phyloP scores from a whole-genome alignment of 1,140 invertebrate species.

The Penaeus indicus region DNA sequence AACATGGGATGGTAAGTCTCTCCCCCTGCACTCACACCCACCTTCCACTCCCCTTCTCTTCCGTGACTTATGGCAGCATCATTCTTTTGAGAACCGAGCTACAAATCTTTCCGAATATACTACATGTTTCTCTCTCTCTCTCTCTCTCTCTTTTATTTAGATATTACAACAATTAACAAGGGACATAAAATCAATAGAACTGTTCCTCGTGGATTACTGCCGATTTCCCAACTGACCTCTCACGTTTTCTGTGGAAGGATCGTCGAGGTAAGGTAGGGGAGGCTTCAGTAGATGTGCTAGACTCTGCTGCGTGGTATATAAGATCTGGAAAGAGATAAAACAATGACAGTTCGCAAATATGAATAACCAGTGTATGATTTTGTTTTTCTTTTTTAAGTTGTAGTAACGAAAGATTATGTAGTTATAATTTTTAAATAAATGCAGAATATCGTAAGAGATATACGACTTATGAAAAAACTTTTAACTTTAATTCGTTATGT shows the following conservation, averaged over 20 bases:
- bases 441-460: too few species aligned
- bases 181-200: conserved; percentile 40
- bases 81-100: not conserved
- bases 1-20: conserved; percentile 23
- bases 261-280: conserved; percentile 49
- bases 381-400: too few species aligned
- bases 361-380: too few species aligned
- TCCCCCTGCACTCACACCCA: not conserved
- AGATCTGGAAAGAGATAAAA: conserved; percentile 71
- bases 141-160: not conserved
- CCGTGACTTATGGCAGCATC: not conserved
- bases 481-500: too few species aligned
- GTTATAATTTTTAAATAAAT: too few species aligned
- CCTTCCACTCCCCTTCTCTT: not conserved
- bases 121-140: not conserved
- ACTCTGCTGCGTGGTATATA: conserved; percentile 63
- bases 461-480: too few species aligned
- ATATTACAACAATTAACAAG: not conserved
- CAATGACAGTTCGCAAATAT: conserved; percentile 63
- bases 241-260: conserved; percentile 58
- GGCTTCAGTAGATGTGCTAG: conserved; percentile 57
- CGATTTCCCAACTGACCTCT: conserved; percentile 48
- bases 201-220: conserved; percentile 53
- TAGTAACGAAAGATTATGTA: too few species aligned
- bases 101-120: not conserved